Evolutionary conservation across 2,888 invertebrate genomes (phyloP), one percentile per base, ranked within the genome.

Genomic region (Autographa gamma): DNA sequence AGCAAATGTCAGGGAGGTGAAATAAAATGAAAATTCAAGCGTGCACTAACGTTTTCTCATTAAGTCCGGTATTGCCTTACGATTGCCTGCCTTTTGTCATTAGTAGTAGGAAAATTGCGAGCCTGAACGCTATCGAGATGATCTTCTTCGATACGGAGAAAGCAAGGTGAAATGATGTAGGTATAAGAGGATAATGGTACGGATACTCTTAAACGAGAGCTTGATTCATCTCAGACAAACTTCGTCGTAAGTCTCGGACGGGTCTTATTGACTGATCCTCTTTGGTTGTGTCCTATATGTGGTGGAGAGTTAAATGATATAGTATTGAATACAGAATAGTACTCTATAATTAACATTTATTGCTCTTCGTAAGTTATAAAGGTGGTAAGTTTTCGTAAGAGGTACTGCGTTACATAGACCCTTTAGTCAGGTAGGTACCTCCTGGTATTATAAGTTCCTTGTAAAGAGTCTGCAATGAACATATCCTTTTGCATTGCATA

Each of bases 141-240:
- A 86, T 87, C 85, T 84, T 79, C 80, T 72, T 73, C 67, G 85
- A 84, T 82, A 78, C 56, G 62, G 82, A 74, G 83, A 84, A 84
- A 83, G 85, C 69, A 70, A 76, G 73, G 72, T 82, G 81, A 77
- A 84, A 82, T 82, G 73, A 78, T 76, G 66, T 68, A 59, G 58
- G 34, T 34, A 34, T 34, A 32, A 11, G 71, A 82, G 76, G 82
- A 77, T 82, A 76, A 79, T 74, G 68, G 69, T 77, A 63, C 74
- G 67, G 61, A 70, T 58, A 41, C 60, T 56, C 19, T 71, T 70
- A 77, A 74, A 68, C 64, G 60, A 74, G 71, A 79, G 74, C 76
- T 80, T 48, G 25, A 14, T 69, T 77, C 74, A 74, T 81, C 69
- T 68, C 69, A 67, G 60, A 66, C 63, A 41, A 19, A 25, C 64